Conservation (phyloP, 1,140 invertebrate genomes). For the Danaus melanippus region DNA sequence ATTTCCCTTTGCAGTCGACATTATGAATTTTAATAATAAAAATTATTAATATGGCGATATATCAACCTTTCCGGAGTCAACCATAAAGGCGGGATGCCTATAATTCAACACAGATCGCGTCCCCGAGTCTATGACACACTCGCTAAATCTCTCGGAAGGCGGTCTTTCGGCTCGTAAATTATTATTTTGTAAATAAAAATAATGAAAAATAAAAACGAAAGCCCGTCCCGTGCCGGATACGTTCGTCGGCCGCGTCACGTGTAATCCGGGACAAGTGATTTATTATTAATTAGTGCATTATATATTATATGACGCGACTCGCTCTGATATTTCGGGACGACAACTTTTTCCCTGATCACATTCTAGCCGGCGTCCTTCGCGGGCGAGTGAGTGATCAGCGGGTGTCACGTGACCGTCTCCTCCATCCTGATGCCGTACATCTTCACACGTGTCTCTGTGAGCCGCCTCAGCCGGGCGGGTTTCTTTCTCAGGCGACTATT, state of each 20-base stretch:
- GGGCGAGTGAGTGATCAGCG: too few relatives aligned
- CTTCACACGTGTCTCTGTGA: too few relatives aligned
- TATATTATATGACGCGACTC: constrained; percentile 5
- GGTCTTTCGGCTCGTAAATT: constrained; percentile 52
- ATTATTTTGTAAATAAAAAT: constrained; percentile 63
- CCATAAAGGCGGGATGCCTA: constrained; percentile 44
- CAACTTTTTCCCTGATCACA: too few relatives aligned
- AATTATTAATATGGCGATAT: constrained; percentile 36
- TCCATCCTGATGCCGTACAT: too few relatives aligned
- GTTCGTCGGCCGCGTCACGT: constrained; percentile 52
- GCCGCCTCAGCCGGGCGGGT: not conserved
- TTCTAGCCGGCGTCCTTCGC: too few relatives aligned
- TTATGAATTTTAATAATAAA: constrained; percentile 36
- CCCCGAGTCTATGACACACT: constrained; percentile 52
- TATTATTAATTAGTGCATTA: constrained; percentile 59
- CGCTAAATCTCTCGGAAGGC: constrained; percentile 64
- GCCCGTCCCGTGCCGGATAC: constrained; percentile 46
- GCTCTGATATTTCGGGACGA: not conserved
- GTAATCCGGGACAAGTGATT: constrained; percentile 55
- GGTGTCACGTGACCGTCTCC: too few relatives aligned
- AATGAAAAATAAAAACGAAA: constrained; percentile 47
- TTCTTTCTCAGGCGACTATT: constrained; percentile 33
- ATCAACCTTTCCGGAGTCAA: constrained; percentile 37
- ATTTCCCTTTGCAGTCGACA: constrained; percentile 13
- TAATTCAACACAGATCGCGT: constrained; percentile 54